Evolutionary conservation across 2,113 vertebrate genomes (phyloP), one percentile per base, ranked within the genome.

Genomic region (Phylloscopus trochiloides): DNA sequence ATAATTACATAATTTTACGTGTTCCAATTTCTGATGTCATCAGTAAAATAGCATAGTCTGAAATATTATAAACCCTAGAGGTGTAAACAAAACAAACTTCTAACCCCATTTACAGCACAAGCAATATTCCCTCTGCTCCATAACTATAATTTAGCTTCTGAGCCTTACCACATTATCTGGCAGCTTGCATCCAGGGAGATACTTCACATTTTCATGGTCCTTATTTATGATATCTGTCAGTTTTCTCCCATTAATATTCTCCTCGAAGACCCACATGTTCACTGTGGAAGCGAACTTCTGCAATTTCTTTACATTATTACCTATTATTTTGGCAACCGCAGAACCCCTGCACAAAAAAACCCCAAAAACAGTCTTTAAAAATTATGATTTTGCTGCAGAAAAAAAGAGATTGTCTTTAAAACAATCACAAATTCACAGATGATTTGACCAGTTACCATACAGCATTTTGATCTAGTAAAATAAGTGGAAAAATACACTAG

Each of bases 201-300:
- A 99, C 90, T 99, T 99, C 36, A 99, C 95, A 74, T 99, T 99
- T 93, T 99, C 99, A 19, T 99, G 99, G 45, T 99, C 98, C 4
- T 94, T 98, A 96, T 99, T 99, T 95, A 99, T 99, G 92, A 99
- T 99, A 83, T 99, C 99, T 15, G 98, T 99, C 89, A 99, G 97
- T 95, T 99, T 99, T 90, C 98, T 98, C 58, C 98, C 99, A 45
- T 99, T 97, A 85, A 99, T 66, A 8, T 97, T 98, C 97, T 99
- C 99, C 94, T 99, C 99, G 57, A 98, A 99, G 79, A 99, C 99
- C 99, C 99, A 99, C 99, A 99, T 99, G 78, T 98, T 99, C 90
- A 99, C 99, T 0, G 98, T 99, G 88, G 98, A 96, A 86, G 98
- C 98, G 87, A 99, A 99, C 70, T 97, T 98, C 67, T 98, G 97